A percentile compares a stretch with the other conserved stretches of the same genome.
These are phyloP conservation scores for Anhinga rufa DNA, from an alignment of 2,113 vertebrate genomes.

Conservation along the genomic window DNA sequence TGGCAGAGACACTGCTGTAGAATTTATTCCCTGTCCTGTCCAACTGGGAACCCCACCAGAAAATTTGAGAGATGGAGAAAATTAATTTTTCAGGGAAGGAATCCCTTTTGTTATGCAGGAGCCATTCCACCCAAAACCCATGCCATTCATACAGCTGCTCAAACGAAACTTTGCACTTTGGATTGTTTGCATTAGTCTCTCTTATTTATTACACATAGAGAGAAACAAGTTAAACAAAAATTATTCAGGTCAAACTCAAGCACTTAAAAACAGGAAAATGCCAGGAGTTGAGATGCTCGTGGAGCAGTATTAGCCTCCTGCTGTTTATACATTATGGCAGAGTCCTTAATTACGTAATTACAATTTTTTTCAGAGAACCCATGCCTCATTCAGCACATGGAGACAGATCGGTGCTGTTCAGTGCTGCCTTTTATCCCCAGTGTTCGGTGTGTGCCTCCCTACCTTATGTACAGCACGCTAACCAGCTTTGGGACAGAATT, in stretches of 20 bases:
- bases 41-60: not conserved
- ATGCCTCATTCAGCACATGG: not conserved
- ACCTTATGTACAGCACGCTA: not conserved
- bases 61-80: not conserved
- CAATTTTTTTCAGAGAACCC: not conserved
- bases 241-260: not conserved
- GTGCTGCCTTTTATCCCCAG: not conserved
- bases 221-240: not conserved
- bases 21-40: not conserved
- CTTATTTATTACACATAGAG: not conserved
- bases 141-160: not conserved
- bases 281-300: not conserved
- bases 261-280: not conserved
- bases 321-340: not conserved
- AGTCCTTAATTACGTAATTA: not conserved
- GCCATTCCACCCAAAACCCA: not conserved
- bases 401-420: not conserved
- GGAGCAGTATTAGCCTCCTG: not conserved
- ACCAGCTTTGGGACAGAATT: not conserved
- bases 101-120: not conserved
- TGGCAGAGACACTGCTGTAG: not conserved
- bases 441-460: not conserved
- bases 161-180: not conserved
- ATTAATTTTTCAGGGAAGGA: not conserved
- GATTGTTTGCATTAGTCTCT: not conserved